These are phyloP conservation scores for Tenthredo scrophulariae DNA, from an alignment of 2,888 invertebrate genomes.

Conservation along the genomic window DNA sequence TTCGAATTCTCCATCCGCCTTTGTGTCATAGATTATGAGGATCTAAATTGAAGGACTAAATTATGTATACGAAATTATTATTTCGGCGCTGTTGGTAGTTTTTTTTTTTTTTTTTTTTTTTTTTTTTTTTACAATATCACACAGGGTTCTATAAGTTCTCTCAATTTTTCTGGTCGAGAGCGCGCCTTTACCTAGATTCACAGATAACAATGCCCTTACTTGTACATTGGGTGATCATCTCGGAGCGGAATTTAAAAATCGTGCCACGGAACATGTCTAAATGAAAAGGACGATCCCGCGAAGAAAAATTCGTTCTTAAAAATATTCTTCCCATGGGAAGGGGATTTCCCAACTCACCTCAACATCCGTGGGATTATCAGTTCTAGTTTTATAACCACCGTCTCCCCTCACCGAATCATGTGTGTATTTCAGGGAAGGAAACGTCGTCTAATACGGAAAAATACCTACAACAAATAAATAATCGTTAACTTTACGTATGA, in stretches of 20 bases:
- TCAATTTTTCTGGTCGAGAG: background rate
- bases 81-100: background rate
- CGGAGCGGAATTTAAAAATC: background rate
- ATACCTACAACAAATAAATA: background rate
- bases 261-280: background rate
- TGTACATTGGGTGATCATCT: background rate
- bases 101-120: too few relatives aligned
- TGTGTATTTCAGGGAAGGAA: background rate
- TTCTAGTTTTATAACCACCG: background rate
- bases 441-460: background rate
- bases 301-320: too few relatives aligned
- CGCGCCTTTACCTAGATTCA: background rate
- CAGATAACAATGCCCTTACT: constrained; percentile 14
- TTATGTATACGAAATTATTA: background rate
- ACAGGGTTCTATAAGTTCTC: background rate
- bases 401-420: background rate
- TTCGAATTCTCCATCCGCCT: background rate
- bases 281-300: too few relatives aligned
- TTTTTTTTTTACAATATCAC: background rate
- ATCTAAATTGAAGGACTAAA: background rate
- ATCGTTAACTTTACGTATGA: background rate
- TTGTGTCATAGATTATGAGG: background rate
- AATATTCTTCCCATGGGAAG: too few relatives aligned
- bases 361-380: too few relatives aligned
- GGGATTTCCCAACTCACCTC: background rate